These are phyloP conservation scores for Tolmerus cingulatus DNA, from an alignment of 2,888 invertebrate genomes.

Conservation along the genomic window DNA sequence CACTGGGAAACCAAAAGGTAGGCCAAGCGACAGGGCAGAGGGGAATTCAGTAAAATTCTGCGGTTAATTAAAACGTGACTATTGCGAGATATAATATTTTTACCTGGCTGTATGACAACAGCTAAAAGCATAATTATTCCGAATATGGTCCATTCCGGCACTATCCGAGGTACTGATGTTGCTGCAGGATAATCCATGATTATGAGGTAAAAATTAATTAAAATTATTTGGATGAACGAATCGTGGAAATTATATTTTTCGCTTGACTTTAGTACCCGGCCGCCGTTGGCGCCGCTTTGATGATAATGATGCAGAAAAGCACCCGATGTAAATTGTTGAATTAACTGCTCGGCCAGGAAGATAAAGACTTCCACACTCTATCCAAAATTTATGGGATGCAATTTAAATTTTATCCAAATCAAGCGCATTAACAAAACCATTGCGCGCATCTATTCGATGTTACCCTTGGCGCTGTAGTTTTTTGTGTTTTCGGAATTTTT, in stretches of 20 bases:
- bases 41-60: not conserved
- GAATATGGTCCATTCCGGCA: conserved; percentile 28
- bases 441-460: not conserved
- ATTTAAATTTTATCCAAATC: conserved; percentile 44
- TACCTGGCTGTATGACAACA: conserved; percentile 32
- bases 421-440: conserved; percentile 32
- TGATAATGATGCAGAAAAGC: not conserved
- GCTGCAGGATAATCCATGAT: conserved; percentile 31
- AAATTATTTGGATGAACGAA: not conserved
- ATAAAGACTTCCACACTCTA: conserved; percentile 5
- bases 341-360: not conserved
- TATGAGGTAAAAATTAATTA: conserved; percentile 31
- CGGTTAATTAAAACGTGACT: not conserved
- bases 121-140: conserved; percentile 10
- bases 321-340: not conserved
- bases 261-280: not conserved
- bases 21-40: not conserved
- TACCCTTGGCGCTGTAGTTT: not conserved
- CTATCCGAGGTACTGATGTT: not conserved
- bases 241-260: not conserved
- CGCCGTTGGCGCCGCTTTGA: not conserved
- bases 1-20: not conserved
- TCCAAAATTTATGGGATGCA: conserved; percentile 45
- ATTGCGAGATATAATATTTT: conserved; percentile 3
- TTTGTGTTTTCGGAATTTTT: not conserved